Evolutionary conservation across 2,797 vertebrate genomes (phyloP).

Genomic region (Sebastes hubbsi): DNA sequence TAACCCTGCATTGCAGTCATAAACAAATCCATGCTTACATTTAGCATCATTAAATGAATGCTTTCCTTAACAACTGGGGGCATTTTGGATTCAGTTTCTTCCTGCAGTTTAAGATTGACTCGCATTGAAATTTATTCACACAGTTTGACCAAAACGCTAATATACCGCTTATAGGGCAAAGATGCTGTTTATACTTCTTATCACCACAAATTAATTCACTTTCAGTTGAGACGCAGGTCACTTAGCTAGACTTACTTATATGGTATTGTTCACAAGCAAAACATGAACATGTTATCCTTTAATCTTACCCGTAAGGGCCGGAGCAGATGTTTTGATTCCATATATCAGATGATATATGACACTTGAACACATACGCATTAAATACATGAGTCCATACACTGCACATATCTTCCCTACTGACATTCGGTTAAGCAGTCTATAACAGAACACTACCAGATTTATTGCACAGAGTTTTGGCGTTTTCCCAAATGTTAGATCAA

Average conservation of each 20-base stretch:
- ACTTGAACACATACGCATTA: constrained; percentile 6
- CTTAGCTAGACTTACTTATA: constrained; percentile 35
- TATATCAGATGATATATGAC: constrained; percentile 19
- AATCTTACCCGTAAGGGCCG: constrained; percentile 4
- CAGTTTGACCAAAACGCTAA: constrained; percentile 3
- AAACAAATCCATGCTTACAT: neutral
- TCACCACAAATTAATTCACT: constrained; percentile 28
- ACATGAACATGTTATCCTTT: constrained; percentile 28
- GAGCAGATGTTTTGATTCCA: constrained; percentile 37
- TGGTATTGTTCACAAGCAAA: constrained; percentile 26
- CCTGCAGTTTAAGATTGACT: neutral
- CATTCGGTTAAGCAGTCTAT: neutral
- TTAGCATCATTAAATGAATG: neutral
- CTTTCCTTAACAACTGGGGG: neutral
- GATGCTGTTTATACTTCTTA: constrained; percentile 13
- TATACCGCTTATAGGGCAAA: neutral
- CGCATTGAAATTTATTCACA: neutral
- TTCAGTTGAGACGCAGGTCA: constrained; percentile 5
- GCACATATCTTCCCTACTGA: neutral
- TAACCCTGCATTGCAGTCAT: neutral
- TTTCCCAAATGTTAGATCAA: constrained; percentile 45
- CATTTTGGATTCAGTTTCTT: constrained; percentile 2
- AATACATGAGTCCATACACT: neutral
- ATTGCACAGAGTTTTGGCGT: neutral
- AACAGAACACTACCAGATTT: constrained; percentile 11